Conservation (phyloP, 2,113 vertebrate species). For the Pica pica region DNA sequence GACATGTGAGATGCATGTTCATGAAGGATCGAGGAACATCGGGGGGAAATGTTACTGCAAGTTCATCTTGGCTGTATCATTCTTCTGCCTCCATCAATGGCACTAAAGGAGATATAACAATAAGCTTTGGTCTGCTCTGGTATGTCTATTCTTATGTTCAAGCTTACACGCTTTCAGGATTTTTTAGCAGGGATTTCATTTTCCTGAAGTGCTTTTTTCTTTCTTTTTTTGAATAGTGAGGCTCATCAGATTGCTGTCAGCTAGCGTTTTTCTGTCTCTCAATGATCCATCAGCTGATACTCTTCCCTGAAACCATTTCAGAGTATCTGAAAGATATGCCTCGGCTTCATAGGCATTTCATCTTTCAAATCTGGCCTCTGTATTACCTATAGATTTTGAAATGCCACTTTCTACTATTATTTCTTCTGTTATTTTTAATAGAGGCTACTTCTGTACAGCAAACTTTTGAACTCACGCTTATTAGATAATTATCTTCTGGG, state of each 20-base stretch:
- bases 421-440: not conserved
- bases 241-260: not conserved
- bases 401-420: not conserved
- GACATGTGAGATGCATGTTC: not conserved
- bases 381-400: not conserved
- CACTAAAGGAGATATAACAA: not conserved
- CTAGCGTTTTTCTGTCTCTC: not conserved
- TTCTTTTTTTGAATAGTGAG: not conserved
- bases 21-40: fast-evolving
- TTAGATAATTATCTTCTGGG: not conserved
- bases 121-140: not conserved
- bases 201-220: not conserved
- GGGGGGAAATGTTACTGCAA: not conserved
- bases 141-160: not conserved
- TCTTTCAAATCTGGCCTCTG: not conserved
- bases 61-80: not conserved
- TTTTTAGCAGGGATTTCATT: not conserved
- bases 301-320: not conserved
- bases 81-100: not conserved
- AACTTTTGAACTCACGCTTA: not conserved
- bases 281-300: not conserved
- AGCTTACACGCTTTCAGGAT: not conserved
- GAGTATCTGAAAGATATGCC: not conserved
- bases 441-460: not conserved
- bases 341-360: not conserved